Conservation (phyloP, 2,888 invertebrate genomes). For the Cerastis rubricosa region DNA sequence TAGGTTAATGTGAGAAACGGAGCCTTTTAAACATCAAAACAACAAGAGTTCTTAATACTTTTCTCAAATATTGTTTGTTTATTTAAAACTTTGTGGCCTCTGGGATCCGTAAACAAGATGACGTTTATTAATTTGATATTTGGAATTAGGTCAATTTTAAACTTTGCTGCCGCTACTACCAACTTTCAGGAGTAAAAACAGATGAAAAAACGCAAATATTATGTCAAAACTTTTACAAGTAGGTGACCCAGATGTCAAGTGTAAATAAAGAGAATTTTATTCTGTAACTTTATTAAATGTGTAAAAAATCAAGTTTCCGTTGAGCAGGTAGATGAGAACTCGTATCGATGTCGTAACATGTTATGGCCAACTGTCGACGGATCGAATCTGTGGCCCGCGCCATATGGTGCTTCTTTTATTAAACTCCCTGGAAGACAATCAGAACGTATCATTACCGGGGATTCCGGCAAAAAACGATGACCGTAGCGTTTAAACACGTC, state of each 20-base stretch:
- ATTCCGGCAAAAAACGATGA: constrained; percentile 85
- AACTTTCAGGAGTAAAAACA: constrained; percentile 46
- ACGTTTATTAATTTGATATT: constrained; percentile 51
- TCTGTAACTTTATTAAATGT: constrained; percentile 30
- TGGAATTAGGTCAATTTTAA: constrained; percentile 54
- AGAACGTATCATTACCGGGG: constrained; percentile 88
- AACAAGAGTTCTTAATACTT: constrained; percentile 25
- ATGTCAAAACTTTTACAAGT: constrained; percentile 55
- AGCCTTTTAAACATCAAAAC: constrained; percentile 24
- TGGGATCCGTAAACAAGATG: constrained; percentile 47
- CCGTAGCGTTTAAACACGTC: constrained; percentile 87
- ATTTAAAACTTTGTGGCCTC: constrained; percentile 39
- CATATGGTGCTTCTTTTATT: constrained; percentile 85
- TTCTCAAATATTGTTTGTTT: constrained; percentile 52
- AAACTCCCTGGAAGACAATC: constrained; percentile 84
- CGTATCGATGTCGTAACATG: constrained; percentile 59
- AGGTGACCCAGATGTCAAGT: constrained; percentile 61
- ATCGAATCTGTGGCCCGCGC: constrained; percentile 82
- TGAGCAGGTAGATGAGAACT: constrained; percentile 64
- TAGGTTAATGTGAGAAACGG: constrained; percentile 17
- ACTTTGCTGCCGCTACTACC: constrained; percentile 38
- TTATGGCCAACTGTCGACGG: constrained; percentile 77
- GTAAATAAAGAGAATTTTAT: constrained; percentile 44
- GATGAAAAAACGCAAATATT: constrained; percentile 60
- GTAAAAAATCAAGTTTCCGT: constrained; percentile 54